Percentiles rank a stretch among this genome's conserved stretches.
Conservation (phyloP, 2,113 vertebrate genomes). For the Nansenia antarctica region DNA sequence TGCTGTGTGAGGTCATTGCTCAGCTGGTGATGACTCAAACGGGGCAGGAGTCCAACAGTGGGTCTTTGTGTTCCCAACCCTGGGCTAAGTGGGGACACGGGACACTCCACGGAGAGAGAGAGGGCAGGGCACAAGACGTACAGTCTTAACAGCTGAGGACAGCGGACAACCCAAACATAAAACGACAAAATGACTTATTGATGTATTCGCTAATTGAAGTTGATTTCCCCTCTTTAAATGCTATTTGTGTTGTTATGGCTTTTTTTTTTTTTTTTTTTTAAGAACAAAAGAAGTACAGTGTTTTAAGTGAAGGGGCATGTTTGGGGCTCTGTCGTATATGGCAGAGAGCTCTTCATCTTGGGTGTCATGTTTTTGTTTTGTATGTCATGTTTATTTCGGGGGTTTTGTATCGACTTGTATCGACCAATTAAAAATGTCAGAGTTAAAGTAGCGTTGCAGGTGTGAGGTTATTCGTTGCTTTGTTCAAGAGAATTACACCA, state of each 20-base stretch:
- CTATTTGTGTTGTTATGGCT: not conserved
- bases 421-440: conserved; percentile 48
- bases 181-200: not conserved
- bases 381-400: not conserved
- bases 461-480: not conserved
- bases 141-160: not conserved
- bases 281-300: conserved; percentile 13
- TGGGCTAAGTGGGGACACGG: conserved; percentile 45
- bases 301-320: conserved; percentile 2
- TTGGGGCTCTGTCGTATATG: not conserved
- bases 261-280: no score
- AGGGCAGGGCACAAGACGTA: no score
- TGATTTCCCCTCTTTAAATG: not conserved
- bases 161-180: not conserved
- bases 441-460: not conserved
- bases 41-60: conserved; percentile 33
- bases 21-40: conserved; percentile 66
- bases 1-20: conserved; percentile 53
- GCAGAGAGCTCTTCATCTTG: not conserved
- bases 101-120: conserved; percentile 34
- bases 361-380: conserved; percentile 26
- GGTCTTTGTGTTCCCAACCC: conserved; percentile 56
- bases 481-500: no score
- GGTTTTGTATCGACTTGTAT: conserved; percentile 34
- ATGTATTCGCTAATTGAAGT: not conserved